Evolutionary conservation across 2,113 vertebrate genomes (phyloP), one percentile per base, ranked within the genome.

Genomic region (Austrofundulus limnaeus): DNA sequence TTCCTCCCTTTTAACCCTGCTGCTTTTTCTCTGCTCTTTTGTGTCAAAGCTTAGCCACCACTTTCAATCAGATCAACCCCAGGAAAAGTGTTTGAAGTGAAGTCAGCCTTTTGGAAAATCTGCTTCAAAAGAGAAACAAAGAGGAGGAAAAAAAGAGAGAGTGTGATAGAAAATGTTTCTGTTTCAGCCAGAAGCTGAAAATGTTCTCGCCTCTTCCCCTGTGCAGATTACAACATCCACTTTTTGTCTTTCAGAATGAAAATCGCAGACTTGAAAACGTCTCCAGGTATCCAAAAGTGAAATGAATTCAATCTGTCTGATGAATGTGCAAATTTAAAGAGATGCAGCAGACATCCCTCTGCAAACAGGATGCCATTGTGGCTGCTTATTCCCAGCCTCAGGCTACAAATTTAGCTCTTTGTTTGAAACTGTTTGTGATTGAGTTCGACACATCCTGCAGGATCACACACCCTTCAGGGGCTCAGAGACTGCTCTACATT

Each of bases 181-280:
- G 25, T 28, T 28, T 28, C 25, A 7, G 25, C 43, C 56, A 38
- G n/a, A 24, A 21, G 8, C 12, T 48, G 11, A 63, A 25, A 59
- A 63, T 56, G 79, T 81, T 80, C 73, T 83, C 48, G 25, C 24
- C 13, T 58, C 23, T 75, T 82, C 55, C 81, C 77, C 11, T 78
- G 5, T 88, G 81, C 87, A 85, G 87, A 91, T 93, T 92, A 90
- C 75, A 86, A 86, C 84, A 72, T 90, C 82, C 93, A 89, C 92
- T 85, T 96, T 89, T 98, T 98, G 92, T 98, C 92, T 97, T 98
- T 95, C 96, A 98, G 96, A 98, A 95, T 95, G 95, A 96, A 98
- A 96, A 95, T 94, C 90, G 81, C 94, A 96, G 95, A 94, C 91
- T 93, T 88, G 90, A 93, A 94, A 95, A 89, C 90, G 75, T 94